These are phyloP conservation scores for Caenorhabditis sp. DNA, from an alignment of 2,888 invertebrate genomes.

Conservation along the genomic window DNA sequence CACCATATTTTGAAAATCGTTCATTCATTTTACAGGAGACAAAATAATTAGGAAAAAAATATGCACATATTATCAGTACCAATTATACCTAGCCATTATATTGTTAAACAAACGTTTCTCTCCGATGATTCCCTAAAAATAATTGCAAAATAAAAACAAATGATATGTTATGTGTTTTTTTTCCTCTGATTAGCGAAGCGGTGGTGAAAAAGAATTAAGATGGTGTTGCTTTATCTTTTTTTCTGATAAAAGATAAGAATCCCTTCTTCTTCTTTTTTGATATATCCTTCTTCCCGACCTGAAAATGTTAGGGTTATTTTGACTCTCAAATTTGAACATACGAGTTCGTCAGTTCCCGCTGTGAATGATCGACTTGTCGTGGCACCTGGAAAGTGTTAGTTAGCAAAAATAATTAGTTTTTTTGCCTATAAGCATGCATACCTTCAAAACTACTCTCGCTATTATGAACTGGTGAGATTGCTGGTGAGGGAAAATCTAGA, in stretches of 20 bases:
- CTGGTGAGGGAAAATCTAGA: constrained; percentile 1
- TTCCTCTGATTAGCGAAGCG: not conserved
- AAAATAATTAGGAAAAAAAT: not conserved
- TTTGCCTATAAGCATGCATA: not conserved
- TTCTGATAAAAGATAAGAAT: constrained; percentile 43
- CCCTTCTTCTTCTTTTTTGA: constrained; percentile 52
- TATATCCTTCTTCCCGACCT: constrained; percentile 15
- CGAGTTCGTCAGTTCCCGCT: constrained; percentile 29
- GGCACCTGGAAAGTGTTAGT: constrained; percentile 11
- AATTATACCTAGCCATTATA: not conserved
- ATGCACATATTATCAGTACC: not conserved
- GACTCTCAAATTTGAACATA: constrained; percentile 3
- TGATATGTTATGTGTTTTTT: not conserved
- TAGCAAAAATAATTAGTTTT: not conserved
- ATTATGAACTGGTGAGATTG: not conserved
- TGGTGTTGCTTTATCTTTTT: constrained; percentile 25
- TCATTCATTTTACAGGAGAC: not conserved
- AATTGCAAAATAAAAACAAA: not conserved
- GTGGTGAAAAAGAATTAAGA: not conserved
- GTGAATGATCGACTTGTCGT: constrained; percentile 30
- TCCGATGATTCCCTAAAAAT: not conserved
- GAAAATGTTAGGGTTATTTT: not conserved
- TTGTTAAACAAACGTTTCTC: not conserved
- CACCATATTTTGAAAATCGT: too few species aligned
- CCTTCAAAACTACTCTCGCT: not conserved